phyloP scores from a whole-genome alignment of 2,113 vertebrate genomes.

The Isichthys henryi region DNA sequence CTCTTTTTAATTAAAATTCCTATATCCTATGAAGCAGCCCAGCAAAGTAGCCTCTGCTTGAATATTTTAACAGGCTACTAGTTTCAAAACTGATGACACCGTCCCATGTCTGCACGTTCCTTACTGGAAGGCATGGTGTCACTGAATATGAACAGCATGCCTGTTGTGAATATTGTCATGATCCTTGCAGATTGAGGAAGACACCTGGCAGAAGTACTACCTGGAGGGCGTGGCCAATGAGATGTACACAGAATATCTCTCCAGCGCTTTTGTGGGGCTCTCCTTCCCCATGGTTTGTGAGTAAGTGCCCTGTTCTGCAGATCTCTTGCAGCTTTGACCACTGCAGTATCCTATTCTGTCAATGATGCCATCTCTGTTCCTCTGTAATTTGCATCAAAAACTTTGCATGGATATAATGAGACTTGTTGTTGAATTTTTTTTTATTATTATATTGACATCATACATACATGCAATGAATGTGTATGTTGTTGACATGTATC shows the following conservation, averaged over 20 bases:
- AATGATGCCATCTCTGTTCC: background rate
- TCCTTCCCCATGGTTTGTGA: constrained; percentile 96
- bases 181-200: constrained; percentile 86
- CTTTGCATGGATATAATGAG: background rate
- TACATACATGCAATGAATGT: background rate
- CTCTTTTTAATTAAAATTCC: background rate
- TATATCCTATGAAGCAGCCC: background rate
- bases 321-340: background rate
- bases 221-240: constrained; percentile 98
- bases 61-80: background rate
- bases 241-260: constrained; percentile 99
- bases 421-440: background rate
- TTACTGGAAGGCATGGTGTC: background rate
- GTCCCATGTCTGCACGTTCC: background rate
- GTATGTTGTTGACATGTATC: constrained; percentile 30
- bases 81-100: background rate
- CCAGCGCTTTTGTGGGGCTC: constrained; percentile 98
- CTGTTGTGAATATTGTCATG: background rate
- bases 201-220: constrained; percentile 99
- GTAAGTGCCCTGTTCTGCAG: constrained; percentile 72
- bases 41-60: background rate
- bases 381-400: background rate
- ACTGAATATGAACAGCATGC: background rate
- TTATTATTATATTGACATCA: background rate
- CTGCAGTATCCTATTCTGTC: background rate